phyloP scores from a whole-genome alignment of 2,888 invertebrate species.

The Drosophila ezoana region DNA sequence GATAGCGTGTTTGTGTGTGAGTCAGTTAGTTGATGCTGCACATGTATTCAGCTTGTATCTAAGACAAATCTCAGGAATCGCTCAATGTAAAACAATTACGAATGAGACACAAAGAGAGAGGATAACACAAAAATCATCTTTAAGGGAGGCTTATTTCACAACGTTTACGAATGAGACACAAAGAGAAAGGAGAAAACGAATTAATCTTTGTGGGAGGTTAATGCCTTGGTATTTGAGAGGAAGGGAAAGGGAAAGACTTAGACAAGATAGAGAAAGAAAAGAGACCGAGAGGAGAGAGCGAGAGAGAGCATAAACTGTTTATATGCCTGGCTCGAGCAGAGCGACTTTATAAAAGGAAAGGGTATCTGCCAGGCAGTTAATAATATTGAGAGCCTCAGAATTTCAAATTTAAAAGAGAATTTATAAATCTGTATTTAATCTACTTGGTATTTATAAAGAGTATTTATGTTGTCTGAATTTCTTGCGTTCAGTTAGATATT shows the following conservation, averaged over 20 bases:
- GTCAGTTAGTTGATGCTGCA: background rate
- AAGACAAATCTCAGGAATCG: background rate
- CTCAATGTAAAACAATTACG: background rate
- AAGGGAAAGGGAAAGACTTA: background rate
- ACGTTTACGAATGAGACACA: background rate
- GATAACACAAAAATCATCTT: background rate
- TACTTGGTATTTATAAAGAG: background rate
- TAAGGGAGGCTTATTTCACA: too few species aligned
- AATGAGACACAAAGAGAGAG: background rate
- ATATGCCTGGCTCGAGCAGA: too few species aligned
- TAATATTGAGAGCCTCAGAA: background rate
- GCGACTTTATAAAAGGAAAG: background rate
- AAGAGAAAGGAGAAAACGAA: background rate
- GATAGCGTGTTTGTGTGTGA: background rate
- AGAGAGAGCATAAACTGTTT: too few species aligned
- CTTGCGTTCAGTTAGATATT: too few species aligned
- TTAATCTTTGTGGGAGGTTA: too few species aligned
- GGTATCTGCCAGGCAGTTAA: background rate
- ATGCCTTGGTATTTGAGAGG: background rate
- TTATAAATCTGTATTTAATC: too few species aligned
- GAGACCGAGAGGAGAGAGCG: too few species aligned
- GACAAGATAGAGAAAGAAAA: background rate
- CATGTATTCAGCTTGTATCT: background rate
- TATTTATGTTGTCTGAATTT: background rate
- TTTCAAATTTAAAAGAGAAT: too few species aligned